Evolutionary conservation across 2,113 vertebrate species (phyloP).

Genomic region (Cricetomys ansorgei): DNA sequence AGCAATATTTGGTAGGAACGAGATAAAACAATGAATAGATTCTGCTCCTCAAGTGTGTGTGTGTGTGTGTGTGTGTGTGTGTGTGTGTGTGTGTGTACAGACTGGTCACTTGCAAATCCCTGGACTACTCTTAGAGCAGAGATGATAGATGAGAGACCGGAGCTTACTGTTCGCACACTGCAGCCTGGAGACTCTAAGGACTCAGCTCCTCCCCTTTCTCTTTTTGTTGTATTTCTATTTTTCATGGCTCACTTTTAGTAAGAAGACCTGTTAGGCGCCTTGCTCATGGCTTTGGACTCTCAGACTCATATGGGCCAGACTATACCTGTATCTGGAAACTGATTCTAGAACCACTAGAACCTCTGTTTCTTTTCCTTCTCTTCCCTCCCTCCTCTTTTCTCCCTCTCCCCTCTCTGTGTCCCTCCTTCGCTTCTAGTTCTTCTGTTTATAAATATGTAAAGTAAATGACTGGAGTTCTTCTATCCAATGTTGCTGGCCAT

Average conservation of each 20-base stretch:
- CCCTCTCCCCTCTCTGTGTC: neutral
- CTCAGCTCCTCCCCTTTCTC: neutral
- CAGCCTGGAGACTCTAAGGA: neutral
- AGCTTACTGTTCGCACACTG: neutral
- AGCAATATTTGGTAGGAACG: slow-evolving; percentile 7
- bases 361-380: neutral
- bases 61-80: neutral
- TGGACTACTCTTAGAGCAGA: neutral
- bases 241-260: slow-evolving; percentile 13
- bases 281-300: neutral
- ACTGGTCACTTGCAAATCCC: neutral
- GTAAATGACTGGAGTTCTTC: slow-evolving; percentile 1
- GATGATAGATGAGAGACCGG: neutral
- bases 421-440: neutral
- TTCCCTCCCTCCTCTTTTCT: neutral
- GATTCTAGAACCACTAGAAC: neutral
- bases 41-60: neutral
- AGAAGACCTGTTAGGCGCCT: neutral
- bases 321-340: neutral
- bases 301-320: neutral
- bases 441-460: neutral
- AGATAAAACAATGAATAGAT: neutral
- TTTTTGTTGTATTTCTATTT: slow-evolving; percentile 21
- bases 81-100: neutral
- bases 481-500: neutral